phyloP scores from a whole-genome alignment of 2,113 vertebrate genomes.

The Equus quagga region DNA sequence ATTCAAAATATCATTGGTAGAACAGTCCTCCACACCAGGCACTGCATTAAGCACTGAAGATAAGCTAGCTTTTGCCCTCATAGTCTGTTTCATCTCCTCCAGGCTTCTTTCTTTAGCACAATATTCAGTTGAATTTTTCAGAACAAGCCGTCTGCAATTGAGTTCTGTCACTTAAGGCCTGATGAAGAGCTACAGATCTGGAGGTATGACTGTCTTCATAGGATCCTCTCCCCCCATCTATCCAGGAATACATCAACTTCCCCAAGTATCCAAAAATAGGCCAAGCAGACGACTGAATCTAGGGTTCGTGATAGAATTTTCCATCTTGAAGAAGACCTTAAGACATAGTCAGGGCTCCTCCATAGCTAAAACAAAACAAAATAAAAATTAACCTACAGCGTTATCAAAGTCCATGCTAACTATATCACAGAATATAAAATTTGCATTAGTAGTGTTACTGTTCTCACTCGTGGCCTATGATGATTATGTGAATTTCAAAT shows the following conservation, averaged over 20 bases:
- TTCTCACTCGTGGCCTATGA: not conserved
- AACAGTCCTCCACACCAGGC: not conserved
- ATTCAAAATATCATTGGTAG: not conserved
- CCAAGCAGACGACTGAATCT: not conserved
- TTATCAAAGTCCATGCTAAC: not conserved
- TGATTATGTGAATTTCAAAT: not conserved
- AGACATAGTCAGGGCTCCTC: not conserved
- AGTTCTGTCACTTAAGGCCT: not conserved
- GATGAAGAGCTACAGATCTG: not conserved
- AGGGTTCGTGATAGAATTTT: not conserved
- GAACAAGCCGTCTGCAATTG: not conserved
- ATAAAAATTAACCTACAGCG: not conserved
- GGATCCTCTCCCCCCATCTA: not conserved
- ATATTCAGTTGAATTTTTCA: constrained; percentile 40
- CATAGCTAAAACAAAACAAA: not conserved
- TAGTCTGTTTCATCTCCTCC: not conserved
- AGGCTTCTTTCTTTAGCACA: not conserved
- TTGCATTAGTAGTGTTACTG: not conserved
- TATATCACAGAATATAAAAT: not conserved
- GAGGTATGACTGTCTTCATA: not conserved
- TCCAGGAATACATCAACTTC: not conserved
- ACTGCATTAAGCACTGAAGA: not conserved
- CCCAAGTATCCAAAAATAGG: not conserved
- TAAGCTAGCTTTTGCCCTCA: not conserved
- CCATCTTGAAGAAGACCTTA: constrained; percentile 40